Conservation (phyloP, 2,797 vertebrate species). For the Diplodus puntazzo region DNA sequence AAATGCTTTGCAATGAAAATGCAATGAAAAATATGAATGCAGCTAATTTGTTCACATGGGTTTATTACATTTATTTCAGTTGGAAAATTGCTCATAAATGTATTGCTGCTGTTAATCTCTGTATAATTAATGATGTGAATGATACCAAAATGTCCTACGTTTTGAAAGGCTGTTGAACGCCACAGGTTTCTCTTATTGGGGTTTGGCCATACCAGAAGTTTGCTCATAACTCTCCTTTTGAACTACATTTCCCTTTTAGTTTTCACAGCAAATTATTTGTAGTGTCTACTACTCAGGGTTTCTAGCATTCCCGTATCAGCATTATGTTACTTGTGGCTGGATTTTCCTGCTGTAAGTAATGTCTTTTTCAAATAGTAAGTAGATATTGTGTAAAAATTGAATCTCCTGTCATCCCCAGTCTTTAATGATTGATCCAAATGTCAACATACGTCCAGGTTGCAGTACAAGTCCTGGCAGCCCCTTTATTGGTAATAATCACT, state of each 20-base stretch:
- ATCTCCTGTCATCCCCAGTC: conserved; percentile 36
- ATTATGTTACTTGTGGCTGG: not conserved
- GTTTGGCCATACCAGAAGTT: no score
- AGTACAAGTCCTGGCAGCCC: conserved; percentile 68
- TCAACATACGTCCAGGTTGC: conserved; percentile 75
- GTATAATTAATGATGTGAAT: no score
- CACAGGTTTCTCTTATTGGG: not conserved
- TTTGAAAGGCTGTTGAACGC: no score
- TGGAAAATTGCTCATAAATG: no score
- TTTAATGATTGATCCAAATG: conserved; percentile 85
- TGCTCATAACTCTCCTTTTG: no score
- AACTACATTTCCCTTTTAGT: not conserved
- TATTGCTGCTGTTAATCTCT: no score
- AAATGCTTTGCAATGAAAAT: no score
- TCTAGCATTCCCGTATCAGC: not conserved
- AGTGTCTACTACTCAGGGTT: not conserved
- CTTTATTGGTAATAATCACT: conserved; percentile 27
- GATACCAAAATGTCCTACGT: no score
- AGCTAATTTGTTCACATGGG: no score
- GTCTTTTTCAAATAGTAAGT: not conserved
- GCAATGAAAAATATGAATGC: no score
- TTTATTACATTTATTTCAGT: no score
- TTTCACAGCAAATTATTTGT: not conserved
- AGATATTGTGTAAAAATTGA: conserved; percentile 41
- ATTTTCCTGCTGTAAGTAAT: not conserved